Evolutionary conservation across 1,140 invertebrate genomes (phyloP).

Genomic region (Adelges cooleyi): DNA sequence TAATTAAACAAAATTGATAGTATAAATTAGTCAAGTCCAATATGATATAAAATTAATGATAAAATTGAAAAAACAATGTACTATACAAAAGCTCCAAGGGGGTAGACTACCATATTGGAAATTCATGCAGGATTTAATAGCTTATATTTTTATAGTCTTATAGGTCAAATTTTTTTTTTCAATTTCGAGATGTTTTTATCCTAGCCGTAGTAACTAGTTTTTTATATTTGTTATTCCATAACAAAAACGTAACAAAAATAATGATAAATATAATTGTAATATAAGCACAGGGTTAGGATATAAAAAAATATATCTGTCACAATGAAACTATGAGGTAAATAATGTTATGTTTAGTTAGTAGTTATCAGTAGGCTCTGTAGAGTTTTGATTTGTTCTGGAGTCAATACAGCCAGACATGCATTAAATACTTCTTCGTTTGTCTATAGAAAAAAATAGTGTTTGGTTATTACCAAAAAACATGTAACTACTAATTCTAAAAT

Average conservation of each 20-base stretch:
- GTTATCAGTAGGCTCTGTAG: slow-evolving; percentile 1
- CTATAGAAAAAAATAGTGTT: neutral
- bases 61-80: neutral
- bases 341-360: neutral
- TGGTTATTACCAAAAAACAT: neutral
- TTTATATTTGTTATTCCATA: slow-evolving; percentile 8
- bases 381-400: neutral
- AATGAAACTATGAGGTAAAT: neutral
- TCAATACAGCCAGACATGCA: slow-evolving; percentile 3
- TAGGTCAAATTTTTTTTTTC: no score
- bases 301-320: slow-evolving; percentile 1
- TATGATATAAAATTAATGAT: slow-evolving; percentile 1
- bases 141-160: no score
- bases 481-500: neutral
- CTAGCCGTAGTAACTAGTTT: neutral
- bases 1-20: neutral
- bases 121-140: neutral
- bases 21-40: neutral
- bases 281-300: neutral
- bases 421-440: slow-evolving; percentile 12
- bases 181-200: no score
- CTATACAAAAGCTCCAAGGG: neutral
- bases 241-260: slow-evolving; percentile 7
- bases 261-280: slow-evolving; percentile 3
- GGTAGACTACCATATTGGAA: neutral